Conservation (phyloP, 2,888 invertebrate genomes). For the Euclidia mi region DNA sequence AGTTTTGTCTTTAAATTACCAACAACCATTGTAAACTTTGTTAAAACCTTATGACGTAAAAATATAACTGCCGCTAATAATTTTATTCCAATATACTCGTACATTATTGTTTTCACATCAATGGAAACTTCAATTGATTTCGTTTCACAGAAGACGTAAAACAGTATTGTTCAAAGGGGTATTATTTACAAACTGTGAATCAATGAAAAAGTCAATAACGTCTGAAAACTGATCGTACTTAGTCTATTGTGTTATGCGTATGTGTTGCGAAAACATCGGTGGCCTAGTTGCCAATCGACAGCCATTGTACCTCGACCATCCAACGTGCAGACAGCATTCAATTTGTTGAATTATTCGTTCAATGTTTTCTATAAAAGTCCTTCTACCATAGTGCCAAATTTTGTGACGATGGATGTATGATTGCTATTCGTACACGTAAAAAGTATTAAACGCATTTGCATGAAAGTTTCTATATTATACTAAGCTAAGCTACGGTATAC, state of each 20-base stretch:
- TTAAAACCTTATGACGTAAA: slow-evolving; percentile 4
- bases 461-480: no score
- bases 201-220: slow-evolving; percentile 60
- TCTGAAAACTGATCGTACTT: slow-evolving; percentile 55
- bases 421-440: no score
- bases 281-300: slow-evolving; percentile 24
- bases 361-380: no score
- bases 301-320: slow-evolving; percentile 10
- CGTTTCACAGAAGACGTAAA: slow-evolving; percentile 61
- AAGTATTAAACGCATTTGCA: no score
- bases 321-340: slow-evolving; percentile 1
- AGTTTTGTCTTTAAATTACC: no score
- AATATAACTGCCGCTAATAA: no score
- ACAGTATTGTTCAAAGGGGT: slow-evolving; percentile 68
- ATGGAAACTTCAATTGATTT: slow-evolving; percentile 40
- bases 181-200: slow-evolving; percentile 72
- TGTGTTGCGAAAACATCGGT: slow-evolving; percentile 56
- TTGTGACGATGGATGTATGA: no score
- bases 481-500: no score
- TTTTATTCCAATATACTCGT: slow-evolving; percentile 8
- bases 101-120: slow-evolving; percentile 38
- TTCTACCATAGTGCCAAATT: no score
- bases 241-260: slow-evolving; percentile 46
- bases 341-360: background rate
- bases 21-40: background rate